phyloP scores from a whole-genome alignment of 1,140 invertebrate genomes.

The Eurosta solidaginis region DNA sequence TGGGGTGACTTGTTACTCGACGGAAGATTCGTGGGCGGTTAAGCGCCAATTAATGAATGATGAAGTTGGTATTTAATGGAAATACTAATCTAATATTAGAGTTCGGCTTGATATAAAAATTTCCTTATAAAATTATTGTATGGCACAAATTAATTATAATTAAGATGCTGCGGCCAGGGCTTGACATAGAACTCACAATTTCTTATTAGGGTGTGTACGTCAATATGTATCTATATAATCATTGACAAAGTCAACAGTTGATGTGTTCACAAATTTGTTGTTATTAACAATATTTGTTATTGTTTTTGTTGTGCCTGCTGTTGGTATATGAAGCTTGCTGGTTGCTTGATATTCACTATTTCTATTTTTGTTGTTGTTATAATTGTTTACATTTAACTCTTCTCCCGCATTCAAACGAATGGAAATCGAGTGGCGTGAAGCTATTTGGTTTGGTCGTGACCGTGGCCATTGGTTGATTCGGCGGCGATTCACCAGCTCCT shows the following conservation, averaged over 20 bases:
- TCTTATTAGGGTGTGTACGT: no score
- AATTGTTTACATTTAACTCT: no score
- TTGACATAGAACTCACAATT: no score
- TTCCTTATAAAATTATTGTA: no score
- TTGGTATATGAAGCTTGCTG: slow-evolving; percentile 1
- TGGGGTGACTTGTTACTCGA: no score
- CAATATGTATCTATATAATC: neutral
- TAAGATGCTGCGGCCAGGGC: no score
- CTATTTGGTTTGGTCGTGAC: slow-evolving; percentile 54
- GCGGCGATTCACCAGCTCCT: neutral
- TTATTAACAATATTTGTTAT: neutral
- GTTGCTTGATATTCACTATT: neutral
- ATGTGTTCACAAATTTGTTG: slow-evolving; percentile 16
- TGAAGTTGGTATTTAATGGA: no score
- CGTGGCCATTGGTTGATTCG: slow-evolving; percentile 44
- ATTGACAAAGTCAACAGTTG: slow-evolving; percentile 15
- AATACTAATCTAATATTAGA: no score
- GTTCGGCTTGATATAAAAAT: no score
- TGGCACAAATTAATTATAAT: no score
- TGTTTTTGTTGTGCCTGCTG: neutral
- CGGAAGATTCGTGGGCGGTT: no score
- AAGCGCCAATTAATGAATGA: no score
- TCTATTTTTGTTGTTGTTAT: neutral
- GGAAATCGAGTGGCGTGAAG: slow-evolving; percentile 37
- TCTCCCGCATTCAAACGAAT: slow-evolving; percentile 27